A percentile compares a stretch with the other conserved stretches of the same genome.
These are phyloP conservation scores for Orchestes rusci DNA, from an alignment of 2,888 invertebrate species.

Conservation along the genomic window DNA sequence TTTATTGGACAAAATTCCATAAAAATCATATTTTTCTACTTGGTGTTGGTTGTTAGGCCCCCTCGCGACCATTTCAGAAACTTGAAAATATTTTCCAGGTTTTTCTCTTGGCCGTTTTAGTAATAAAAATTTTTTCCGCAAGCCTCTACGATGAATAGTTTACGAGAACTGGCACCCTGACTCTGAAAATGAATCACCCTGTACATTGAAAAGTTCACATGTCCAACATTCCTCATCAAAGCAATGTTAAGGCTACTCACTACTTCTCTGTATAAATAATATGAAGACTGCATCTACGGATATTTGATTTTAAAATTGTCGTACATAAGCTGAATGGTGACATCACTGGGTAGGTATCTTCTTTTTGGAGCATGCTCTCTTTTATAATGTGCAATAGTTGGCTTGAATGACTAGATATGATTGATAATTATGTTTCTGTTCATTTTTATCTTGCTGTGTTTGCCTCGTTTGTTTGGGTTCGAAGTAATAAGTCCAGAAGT, in stretches of 20 bases:
- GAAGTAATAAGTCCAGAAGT: not conserved
- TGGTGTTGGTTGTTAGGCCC: too few species aligned
- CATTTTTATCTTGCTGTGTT: not conserved
- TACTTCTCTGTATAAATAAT: conserved; percentile 10
- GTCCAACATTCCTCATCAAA: conserved; percentile 1
- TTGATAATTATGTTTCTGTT: conserved; percentile 2
- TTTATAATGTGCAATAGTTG: conserved; percentile 15
- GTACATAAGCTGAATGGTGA: conserved; percentile 10
- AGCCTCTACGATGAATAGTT: too few species aligned
- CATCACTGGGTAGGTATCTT: conserved; percentile 14
- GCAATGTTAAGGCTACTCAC: conserved; percentile 8
- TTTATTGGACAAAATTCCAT: too few species aligned
- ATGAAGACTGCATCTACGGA: conserved; percentile 7
- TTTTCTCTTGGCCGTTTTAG: too few species aligned
- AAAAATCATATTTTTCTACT: too few species aligned
- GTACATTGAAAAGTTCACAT: conserved; percentile 7
- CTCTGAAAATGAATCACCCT: too few species aligned
- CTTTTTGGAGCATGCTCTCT: conserved; percentile 11
- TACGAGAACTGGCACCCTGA: too few species aligned
- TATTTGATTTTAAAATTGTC: conserved; percentile 10
- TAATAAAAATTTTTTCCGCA: too few species aligned
- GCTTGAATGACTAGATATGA: conserved; percentile 15
- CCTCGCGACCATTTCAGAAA: too few species aligned
- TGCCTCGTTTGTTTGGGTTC: not conserved
- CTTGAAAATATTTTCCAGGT: too few species aligned